A percentile compares a stretch with the other conserved stretches of the same genome.
These are phyloP conservation scores for Cheumatopsyche charites DNA, from an alignment of 1,140 invertebrate species.

Conservation along the genomic window DNA sequence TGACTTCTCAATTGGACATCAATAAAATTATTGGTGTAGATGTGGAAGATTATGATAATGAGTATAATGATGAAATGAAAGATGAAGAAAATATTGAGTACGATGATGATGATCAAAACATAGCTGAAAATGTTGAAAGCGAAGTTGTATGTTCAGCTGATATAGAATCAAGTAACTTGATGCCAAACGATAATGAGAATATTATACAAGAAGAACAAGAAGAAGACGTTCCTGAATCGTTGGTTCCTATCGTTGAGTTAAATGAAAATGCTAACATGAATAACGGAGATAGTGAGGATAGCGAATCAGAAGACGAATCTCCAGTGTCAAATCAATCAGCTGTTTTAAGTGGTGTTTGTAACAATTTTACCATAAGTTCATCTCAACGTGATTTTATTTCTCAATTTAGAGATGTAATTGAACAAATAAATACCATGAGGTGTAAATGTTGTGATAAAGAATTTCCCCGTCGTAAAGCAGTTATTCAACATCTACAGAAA, in stretches of 20 bases:
- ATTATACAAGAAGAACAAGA: conserved; percentile 49
- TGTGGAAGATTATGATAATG: conserved; percentile 43
- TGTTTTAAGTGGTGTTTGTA: conserved; percentile 30
- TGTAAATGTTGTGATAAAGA: conserved; percentile 59
- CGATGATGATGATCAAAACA: conserved; percentile 49
- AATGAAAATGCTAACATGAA: conserved; percentile 57
- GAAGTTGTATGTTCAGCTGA: conserved; percentile 30
- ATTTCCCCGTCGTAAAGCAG: conserved; percentile 59
- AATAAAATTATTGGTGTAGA: conserved; percentile 49
- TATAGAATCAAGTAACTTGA: conserved; percentile 42
- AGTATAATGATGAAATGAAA: conserved; percentile 26
- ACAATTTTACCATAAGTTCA: conserved; percentile 53
- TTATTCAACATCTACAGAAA: conserved; percentile 61
- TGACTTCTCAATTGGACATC: conserved; percentile 40
- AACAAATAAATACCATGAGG: conserved; percentile 60
- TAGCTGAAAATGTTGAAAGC: conserved; percentile 45
- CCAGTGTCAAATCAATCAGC: conserved; percentile 51
- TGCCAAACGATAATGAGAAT: conserved; percentile 25
- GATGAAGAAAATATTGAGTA: conserved; percentile 50
- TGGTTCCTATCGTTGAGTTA: conserved; percentile 58
- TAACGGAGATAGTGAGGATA: conserved; percentile 52
- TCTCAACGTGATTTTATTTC: conserved; percentile 58
- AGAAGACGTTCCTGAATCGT: conserved; percentile 51
- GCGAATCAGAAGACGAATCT: conserved; percentile 51
- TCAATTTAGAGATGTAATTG: conserved; percentile 59